Conservation (phyloP, 1,140 invertebrate species). For the Battus philenor region DNA sequence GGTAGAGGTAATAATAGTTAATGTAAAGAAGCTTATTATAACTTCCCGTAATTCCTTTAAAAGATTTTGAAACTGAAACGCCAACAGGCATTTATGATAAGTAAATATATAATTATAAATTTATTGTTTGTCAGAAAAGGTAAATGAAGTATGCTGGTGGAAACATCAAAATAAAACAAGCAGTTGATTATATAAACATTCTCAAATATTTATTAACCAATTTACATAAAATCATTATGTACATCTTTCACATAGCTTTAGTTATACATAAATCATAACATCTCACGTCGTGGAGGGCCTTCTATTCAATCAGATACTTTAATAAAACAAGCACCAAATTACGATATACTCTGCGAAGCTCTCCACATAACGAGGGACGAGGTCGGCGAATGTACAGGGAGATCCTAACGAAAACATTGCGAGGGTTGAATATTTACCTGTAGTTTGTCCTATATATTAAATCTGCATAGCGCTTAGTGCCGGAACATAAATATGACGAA, state of each 20-base stretch:
- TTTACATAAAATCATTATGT: conserved; percentile 75
- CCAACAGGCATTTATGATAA: too few relatives aligned
- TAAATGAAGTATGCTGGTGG: too few relatives aligned
- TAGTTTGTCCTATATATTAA: conserved; percentile 9
- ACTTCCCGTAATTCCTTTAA: too few relatives aligned
- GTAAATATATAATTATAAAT: too few relatives aligned
- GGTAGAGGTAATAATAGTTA: too few relatives aligned
- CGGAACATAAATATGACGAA: conserved; percentile 46
- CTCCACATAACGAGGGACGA: conserved; percentile 40
- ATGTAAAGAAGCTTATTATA: too few relatives aligned
- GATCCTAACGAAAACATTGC: conserved; percentile 2
- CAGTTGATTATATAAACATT: conserved; percentile 73
- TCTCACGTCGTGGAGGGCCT: conserved; percentile 69
- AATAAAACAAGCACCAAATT: conserved; percentile 72
- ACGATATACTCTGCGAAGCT: conserved; percentile 65
- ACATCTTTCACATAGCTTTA: conserved; percentile 71
- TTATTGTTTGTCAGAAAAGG: too few relatives aligned
- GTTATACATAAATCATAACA: conserved; percentile 67
- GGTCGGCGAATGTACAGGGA: conserved; percentile 8
- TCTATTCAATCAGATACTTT: conserved; percentile 66
- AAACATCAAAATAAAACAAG: conserved; percentile 57
- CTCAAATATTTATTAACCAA: conserved; percentile 76
- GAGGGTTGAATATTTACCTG: not conserved
- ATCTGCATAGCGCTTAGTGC: conserved; percentile 40
- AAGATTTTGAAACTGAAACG: too few relatives aligned